These are phyloP conservation scores for Brenthis hecate DNA, from an alignment of 2,888 invertebrate species.

Conservation along the genomic window DNA sequence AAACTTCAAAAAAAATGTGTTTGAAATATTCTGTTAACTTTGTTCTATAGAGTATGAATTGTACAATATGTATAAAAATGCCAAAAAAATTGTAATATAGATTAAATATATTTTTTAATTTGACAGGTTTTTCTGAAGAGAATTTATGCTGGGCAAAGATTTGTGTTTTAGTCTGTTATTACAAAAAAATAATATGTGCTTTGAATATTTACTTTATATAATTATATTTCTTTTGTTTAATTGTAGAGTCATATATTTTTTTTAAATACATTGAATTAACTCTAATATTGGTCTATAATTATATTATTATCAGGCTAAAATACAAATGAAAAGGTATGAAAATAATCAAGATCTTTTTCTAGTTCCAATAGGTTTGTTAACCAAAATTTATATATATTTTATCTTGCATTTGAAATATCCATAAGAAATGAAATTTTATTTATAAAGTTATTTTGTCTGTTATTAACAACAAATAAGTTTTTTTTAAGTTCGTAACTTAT, in stretches of 20 bases:
- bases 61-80: conserved; percentile 35
- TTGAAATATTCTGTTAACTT: background rate
- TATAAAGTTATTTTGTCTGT: too few relatives aligned
- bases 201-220: background rate
- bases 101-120: conserved; percentile 34
- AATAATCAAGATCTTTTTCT: conserved; percentile 22
- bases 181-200: background rate
- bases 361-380: background rate
- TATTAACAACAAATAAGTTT: too few relatives aligned
- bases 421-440: too few relatives aligned
- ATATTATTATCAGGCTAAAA: background rate
- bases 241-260: background rate
- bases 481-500: too few relatives aligned
- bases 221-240: background rate
- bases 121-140: conserved; percentile 16
- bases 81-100: conserved; percentile 40
- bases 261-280: too few relatives aligned
- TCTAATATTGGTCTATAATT: background rate
- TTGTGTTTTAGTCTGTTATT: conserved; percentile 19
- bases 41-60: conserved; percentile 15
- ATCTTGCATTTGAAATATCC: too few relatives aligned
- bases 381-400: background rate
- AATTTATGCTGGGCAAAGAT: conserved; percentile 2
- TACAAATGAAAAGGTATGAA: conserved; percentile 8
- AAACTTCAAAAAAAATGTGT: too few relatives aligned